Conservation (phyloP, 2,888 invertebrate genomes). For the Epirrhoe alternata region DNA sequence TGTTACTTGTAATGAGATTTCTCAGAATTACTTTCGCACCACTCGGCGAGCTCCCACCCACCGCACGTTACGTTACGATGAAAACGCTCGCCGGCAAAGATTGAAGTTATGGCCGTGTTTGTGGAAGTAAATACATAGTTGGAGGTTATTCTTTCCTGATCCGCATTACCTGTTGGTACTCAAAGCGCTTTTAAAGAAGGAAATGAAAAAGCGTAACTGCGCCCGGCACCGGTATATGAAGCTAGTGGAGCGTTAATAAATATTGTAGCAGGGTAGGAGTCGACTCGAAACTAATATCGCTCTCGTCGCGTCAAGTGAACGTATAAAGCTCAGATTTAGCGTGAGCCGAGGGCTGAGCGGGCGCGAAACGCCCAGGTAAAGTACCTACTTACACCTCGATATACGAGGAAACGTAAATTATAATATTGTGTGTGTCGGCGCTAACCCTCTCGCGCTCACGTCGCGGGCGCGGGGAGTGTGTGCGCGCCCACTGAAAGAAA, state of each 20-base stretch:
- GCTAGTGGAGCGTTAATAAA: conserved; percentile 78
- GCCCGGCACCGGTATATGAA: conserved; percentile 48
- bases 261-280: conserved; percentile 81
- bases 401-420: conserved; percentile 85
- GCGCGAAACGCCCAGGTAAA: conserved; percentile 83
- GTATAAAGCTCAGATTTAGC: conserved; percentile 85
- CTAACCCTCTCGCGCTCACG: conserved; percentile 79
- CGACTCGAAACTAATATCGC: conserved; percentile 83
- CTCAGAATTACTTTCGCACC: conserved; percentile 40
- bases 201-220: conserved; percentile 57
- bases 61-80: conserved; percentile 42
- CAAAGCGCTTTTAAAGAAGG: conserved; percentile 59
- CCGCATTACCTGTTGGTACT: conserved; percentile 49
- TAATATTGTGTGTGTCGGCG: conserved; percentile 84
- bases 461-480: conserved; percentile 69
- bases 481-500: conserved; percentile 84
- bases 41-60: conserved; percentile 32
- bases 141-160: conserved; percentile 40
- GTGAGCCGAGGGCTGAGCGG: conserved; percentile 79
- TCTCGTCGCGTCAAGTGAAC: conserved; percentile 84
- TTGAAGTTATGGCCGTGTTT: conserved; percentile 39
- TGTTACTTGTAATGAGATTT: conserved; percentile 42
- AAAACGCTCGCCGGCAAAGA: conserved; percentile 36
- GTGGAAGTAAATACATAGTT: conserved; percentile 44
- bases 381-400: conserved; percentile 84